A percentile compares a stretch with the other conserved stretches of the same genome.
phyloP scores from a whole-genome alignment of 2,113 vertebrate species.

The Chrysochloris asiatica region DNA sequence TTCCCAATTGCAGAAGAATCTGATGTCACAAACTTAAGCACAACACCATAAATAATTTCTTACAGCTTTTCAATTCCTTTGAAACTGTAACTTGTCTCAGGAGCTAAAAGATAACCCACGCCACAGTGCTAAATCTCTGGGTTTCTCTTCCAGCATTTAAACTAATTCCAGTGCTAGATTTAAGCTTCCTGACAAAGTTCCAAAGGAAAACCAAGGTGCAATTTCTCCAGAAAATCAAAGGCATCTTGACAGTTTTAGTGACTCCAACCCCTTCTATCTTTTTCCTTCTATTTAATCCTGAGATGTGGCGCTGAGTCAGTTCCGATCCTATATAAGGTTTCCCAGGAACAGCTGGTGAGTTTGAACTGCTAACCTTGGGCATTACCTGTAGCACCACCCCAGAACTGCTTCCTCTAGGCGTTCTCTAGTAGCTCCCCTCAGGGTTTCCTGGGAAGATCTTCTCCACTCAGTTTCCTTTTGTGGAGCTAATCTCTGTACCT shows the following conservation, averaged over 20 bases:
- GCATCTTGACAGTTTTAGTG: neutral
- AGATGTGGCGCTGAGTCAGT: too few relatives aligned
- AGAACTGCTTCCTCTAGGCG: too few relatives aligned
- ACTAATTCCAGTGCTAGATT: neutral
- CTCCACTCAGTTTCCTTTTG: too few relatives aligned
- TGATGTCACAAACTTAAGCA: neutral
- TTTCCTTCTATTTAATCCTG: neutral
- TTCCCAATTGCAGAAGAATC: neutral
- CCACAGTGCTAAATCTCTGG: neutral
- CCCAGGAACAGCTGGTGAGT: too few relatives aligned
- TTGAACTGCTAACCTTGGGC: too few relatives aligned
- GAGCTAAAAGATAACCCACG: neutral
- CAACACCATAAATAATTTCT: neutral
- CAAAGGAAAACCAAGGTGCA: neutral
- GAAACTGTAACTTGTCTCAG: constrained; percentile 9
- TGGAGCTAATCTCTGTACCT: neutral
- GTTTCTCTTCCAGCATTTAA: constrained; percentile 13
- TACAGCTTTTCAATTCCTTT: constrained; percentile 38
- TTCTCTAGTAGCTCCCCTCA: too few relatives aligned
- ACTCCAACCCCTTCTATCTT: neutral
- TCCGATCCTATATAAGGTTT: too few relatives aligned
- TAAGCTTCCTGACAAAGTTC: neutral
- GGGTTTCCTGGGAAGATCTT: too few relatives aligned
- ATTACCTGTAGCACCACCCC: too few relatives aligned
- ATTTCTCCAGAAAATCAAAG: constrained; percentile 51